These are phyloP conservation scores for Miichthys miiuy DNA, from an alignment of 2,797 vertebrate species.

Conservation along the genomic window DNA sequence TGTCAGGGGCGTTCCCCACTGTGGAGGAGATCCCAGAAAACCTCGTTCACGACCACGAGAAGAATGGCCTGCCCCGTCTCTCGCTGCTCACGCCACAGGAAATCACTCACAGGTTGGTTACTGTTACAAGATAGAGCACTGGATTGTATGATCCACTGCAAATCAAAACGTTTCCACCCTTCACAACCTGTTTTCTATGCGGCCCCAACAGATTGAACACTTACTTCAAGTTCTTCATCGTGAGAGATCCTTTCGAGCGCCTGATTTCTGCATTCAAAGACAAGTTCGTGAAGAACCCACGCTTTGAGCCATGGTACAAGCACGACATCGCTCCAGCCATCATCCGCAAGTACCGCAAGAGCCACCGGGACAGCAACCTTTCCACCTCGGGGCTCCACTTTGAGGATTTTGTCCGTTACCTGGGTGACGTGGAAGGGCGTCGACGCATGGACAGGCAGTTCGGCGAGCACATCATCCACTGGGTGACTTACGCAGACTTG, in stretches of 20 bases:
- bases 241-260: conserved; percentile 97
- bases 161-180: too few species aligned
- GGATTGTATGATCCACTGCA: neutral
- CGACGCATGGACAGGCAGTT: conserved; percentile 92
- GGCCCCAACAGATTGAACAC: conserved; percentile 87
- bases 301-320: conserved; percentile 98
- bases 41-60: conserved; percentile 97
- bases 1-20: conserved; percentile 90
- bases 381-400: conserved; percentile 90
- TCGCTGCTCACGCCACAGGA: conserved; percentile 91
- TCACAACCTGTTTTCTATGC: neutral
- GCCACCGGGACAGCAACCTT: conserved; percentile 85
- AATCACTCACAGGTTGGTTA: conserved; percentile 90
- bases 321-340: conserved; percentile 96
- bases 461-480: conserved; percentile 96
- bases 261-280: conserved; percentile 98
- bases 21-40: conserved; percentile 96
- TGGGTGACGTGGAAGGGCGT: conserved; percentile 91
- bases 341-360: conserved; percentile 93
- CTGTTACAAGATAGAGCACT: neutral
- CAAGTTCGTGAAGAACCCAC: conserved; percentile 97
- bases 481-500: conserved; percentile 94
- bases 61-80: conserved; percentile 95
- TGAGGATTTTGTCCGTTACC: conserved; percentile 97
- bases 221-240: conserved; percentile 99